Percentiles rank a stretch among this genome's conserved stretches.
These are phyloP conservation scores for Palaemon carinicauda DNA, from an alignment of 1,140 invertebrate genomes.

Conservation along the genomic window DNA sequence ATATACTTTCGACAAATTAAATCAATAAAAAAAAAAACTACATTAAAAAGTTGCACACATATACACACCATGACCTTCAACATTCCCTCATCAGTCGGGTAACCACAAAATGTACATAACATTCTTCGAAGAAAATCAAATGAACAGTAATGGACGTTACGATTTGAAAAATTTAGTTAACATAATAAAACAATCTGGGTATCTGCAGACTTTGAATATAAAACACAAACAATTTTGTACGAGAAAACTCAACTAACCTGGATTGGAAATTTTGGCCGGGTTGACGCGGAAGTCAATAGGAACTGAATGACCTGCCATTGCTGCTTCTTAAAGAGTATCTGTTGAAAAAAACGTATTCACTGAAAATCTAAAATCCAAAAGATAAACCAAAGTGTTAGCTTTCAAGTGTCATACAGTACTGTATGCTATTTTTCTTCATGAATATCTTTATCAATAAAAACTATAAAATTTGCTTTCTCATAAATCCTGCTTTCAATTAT, in stretches of 20 bases:
- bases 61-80: too few relatives aligned
- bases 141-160: not conserved
- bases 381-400: not conserved
- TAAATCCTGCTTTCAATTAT: too few relatives aligned
- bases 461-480: not conserved
- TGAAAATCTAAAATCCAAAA: not conserved
- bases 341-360: not conserved
- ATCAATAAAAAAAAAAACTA: too few relatives aligned
- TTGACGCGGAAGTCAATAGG: slow-evolving; percentile 82
- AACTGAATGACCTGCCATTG: slow-evolving; percentile 83
- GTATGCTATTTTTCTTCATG: not conserved
- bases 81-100: not conserved
- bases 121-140: not conserved
- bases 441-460: not conserved
- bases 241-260: slow-evolving; percentile 61
- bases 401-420: not conserved
- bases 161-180: not conserved
- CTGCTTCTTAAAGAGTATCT: not conserved
- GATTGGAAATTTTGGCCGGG: slow-evolving; percentile 72
- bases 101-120: not conserved
- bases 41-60: too few relatives aligned
- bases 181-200: not conserved
- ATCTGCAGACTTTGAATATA: not conserved
- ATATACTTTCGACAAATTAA: too few relatives aligned
- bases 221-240: not conserved